phyloP scores from a whole-genome alignment of 2,797 vertebrate genomes.

The Tangara arthus region DNA sequence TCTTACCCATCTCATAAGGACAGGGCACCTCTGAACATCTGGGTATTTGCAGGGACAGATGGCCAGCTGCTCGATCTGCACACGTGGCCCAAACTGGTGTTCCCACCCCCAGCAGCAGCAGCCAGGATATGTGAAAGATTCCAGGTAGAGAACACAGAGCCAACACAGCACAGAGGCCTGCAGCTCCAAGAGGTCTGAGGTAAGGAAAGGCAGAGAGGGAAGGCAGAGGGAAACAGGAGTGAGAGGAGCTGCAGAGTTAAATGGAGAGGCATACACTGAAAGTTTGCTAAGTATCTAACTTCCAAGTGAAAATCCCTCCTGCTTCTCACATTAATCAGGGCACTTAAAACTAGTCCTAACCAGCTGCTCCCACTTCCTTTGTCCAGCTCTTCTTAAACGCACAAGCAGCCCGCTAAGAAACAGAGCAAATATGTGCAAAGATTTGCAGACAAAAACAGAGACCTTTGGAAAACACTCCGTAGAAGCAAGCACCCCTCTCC shows the following conservation, averaged over 20 bases:
- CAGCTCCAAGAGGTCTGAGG: background rate
- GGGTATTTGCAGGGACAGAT: background rate
- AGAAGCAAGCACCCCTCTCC: background rate
- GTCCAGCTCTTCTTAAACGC: background rate
- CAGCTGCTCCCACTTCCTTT: background rate
- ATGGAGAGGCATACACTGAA: background rate
- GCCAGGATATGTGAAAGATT: background rate
- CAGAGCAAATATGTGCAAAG: background rate
- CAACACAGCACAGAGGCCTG: background rate
- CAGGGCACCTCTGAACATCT: background rate
- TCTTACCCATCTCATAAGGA: background rate
- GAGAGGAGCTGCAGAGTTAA: background rate
- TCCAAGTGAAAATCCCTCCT: background rate
- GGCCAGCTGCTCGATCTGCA: background rate
- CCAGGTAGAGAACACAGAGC: background rate
- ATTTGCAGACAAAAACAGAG: background rate
- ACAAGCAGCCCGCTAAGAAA: background rate
- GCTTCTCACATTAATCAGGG: background rate
- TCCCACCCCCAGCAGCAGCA: background rate
- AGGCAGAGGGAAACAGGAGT: background rate
- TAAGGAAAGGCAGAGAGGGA: background rate
- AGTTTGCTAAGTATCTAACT: background rate
- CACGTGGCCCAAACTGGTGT: background rate
- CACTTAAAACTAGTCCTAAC: slow-evolving; percentile 14
- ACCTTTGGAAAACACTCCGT: background rate